These are phyloP conservation scores for Toxostoma redivivum DNA, from an alignment of 2,113 vertebrate species.

Conservation along the genomic window DNA sequence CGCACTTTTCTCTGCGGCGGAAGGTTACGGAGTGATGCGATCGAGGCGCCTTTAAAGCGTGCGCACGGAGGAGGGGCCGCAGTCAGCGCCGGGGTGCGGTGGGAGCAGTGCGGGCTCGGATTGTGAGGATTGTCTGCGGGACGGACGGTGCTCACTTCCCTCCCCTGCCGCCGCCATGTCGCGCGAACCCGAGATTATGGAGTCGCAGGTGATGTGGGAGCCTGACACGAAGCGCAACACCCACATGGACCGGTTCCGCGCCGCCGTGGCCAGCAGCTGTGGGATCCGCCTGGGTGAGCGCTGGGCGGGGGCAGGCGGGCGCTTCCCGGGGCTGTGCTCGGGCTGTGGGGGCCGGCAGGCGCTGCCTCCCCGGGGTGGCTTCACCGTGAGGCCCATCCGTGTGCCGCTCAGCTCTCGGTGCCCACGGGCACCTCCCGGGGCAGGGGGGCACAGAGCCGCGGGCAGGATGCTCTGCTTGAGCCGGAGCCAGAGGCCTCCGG, in stretches of 20 bases:
- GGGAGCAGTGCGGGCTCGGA: accelerated
- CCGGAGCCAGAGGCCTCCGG: background rate
- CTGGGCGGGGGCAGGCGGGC: background rate
- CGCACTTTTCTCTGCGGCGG: slow-evolving; percentile 59
- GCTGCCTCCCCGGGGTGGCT: background rate
- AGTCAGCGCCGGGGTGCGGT: accelerated
- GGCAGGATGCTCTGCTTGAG: background rate
- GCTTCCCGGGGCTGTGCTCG: background rate
- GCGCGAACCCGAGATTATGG: slow-evolving; percentile 85
- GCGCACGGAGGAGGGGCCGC: background rate
- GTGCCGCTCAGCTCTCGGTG: accelerated
- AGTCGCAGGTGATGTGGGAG: slow-evolving; percentile 90
- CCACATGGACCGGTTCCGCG: slow-evolving; percentile 88
- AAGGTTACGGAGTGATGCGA: background rate
- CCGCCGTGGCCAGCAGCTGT: slow-evolving; percentile 72
- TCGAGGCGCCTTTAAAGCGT: accelerated
- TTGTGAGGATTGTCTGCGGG: accelerated
- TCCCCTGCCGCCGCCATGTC: slow-evolving; percentile 74
- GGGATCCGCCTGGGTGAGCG: slow-evolving; percentile 86
- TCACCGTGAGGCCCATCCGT: accelerated
- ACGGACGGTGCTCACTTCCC: background rate
- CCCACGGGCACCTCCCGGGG: accelerated
- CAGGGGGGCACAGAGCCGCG: accelerated
- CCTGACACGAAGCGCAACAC: slow-evolving; percentile 91
- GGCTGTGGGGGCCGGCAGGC: no score